Conservation (phyloP, 1,140 invertebrate genomes). For the Scaptomyza pallida region DNA sequence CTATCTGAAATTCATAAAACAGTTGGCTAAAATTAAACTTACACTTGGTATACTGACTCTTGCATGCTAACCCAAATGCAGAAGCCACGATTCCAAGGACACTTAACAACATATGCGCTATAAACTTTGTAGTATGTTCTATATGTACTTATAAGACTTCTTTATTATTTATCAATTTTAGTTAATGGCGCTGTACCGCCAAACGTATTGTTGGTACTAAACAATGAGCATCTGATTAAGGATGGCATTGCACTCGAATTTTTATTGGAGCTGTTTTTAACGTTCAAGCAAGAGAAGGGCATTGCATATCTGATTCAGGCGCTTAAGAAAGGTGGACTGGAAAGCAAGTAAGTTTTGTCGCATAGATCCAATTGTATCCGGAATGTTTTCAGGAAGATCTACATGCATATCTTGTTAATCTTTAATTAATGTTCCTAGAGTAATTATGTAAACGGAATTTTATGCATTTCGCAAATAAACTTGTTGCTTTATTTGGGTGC, state of each 20-base stretch:
- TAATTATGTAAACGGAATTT: conserved; percentile 53
- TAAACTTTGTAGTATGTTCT: neutral
- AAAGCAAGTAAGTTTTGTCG: conserved; percentile 86
- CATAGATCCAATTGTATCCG: conserved; percentile 69
- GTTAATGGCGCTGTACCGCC: conserved; percentile 94
- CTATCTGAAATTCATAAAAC: conserved; percentile 26
- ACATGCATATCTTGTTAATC: conserved; percentile 59
- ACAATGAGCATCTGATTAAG: conserved; percentile 96
- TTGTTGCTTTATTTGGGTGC: conserved; percentile 72
- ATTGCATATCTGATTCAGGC: conserved; percentile 92
- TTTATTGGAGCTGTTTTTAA: conserved; percentile 94
- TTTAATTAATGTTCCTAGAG: conserved; percentile 83
- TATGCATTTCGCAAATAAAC: conserved; percentile 74
- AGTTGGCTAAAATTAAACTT: conserved; percentile 57
- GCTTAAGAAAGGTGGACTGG: conserved; percentile 94
- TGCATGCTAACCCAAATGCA: conserved; percentile 55
- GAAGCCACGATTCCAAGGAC: conserved; percentile 79
- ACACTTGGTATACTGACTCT: conserved; percentile 84
- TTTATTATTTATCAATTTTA: conserved; percentile 39
- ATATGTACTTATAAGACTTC: neutral
- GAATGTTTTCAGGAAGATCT: conserved; percentile 82
- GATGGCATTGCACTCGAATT: conserved; percentile 97
- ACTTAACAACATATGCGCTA: conserved; percentile 8
- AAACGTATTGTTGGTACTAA: conserved; percentile 91
- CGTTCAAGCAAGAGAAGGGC: conserved; percentile 96